Conservation (phyloP, 2,888 invertebrate species). For the Drosophila prolongata region DNA sequence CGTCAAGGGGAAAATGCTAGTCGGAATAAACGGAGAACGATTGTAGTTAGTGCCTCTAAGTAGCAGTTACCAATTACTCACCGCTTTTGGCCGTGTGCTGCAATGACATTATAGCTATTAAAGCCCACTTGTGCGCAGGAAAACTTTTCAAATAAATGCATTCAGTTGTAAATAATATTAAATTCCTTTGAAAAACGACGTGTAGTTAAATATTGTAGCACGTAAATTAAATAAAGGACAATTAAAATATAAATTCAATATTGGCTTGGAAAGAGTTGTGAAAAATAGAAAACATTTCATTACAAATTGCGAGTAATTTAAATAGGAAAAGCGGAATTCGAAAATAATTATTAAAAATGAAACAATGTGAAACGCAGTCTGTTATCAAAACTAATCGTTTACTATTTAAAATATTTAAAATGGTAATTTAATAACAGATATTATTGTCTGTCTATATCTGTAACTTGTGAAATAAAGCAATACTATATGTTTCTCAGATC, state of each 20-base stretch:
- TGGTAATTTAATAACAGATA: no score
- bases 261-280: neutral
- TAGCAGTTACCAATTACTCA: conserved; percentile 57
- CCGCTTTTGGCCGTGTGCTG: conserved; percentile 16
- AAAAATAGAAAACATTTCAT: neutral
- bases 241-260: neutral
- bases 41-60: conserved; percentile 67
- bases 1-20: conserved; percentile 27
- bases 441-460: no score
- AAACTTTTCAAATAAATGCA: neutral
- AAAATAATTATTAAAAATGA: no score
- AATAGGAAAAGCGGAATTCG: neutral
- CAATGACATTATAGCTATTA: conserved; percentile 4
- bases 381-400: no score
- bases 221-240: neutral
- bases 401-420: no score
- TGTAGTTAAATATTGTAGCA: neutral
- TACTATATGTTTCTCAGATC: neutral
- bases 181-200: neutral
- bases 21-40: conserved; percentile 26
- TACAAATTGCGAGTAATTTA: neutral
- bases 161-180: neutral
- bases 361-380: no score
- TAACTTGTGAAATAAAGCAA: no score
- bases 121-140: conserved; percentile 5